Conservation (phyloP, 2,797 vertebrate species). For the Dicrostonyx torquatus region DNA sequence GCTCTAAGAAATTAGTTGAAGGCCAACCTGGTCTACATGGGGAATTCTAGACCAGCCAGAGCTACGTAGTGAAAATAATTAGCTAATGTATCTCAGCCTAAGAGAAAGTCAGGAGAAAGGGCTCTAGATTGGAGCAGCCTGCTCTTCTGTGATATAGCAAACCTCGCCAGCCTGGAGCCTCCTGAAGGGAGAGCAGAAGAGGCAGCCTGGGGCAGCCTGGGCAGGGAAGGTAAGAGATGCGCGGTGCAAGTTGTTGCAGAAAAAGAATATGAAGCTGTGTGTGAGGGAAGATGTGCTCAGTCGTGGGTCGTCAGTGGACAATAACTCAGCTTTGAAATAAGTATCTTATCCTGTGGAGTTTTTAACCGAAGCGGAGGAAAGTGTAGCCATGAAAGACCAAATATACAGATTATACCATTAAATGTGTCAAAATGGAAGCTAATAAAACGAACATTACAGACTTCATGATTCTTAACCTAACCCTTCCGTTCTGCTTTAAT, state of each 20-base stretch:
- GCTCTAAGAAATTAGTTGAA: background rate
- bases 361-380: constrained; percentile 24
- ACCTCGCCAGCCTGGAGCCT: background rate
- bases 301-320: background rate
- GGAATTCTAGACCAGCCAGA: background rate
- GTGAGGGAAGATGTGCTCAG: background rate
- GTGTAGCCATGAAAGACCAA: background rate
- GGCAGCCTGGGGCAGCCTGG: background rate
- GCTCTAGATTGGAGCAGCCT: background rate
- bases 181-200: background rate
- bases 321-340: constrained; percentile 38
- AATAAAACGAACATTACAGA: background rate
- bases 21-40: background rate
- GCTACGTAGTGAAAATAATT: background rate
- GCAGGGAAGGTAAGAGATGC: background rate
- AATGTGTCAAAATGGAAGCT: background rate
- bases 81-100: background rate
- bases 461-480: background rate
- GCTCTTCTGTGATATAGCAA: background rate
- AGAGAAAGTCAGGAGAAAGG: background rate
- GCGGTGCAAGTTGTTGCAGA: background rate
- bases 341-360: background rate
- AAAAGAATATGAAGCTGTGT: background rate
- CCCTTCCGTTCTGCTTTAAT: background rate
- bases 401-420: background rate